A percentile compares a stretch with the other conserved stretches of the same genome.
Evolutionary conservation across 2,113 vertebrate genomes (phyloP).

Genomic region (Phoenicopterus ruber): DNA sequence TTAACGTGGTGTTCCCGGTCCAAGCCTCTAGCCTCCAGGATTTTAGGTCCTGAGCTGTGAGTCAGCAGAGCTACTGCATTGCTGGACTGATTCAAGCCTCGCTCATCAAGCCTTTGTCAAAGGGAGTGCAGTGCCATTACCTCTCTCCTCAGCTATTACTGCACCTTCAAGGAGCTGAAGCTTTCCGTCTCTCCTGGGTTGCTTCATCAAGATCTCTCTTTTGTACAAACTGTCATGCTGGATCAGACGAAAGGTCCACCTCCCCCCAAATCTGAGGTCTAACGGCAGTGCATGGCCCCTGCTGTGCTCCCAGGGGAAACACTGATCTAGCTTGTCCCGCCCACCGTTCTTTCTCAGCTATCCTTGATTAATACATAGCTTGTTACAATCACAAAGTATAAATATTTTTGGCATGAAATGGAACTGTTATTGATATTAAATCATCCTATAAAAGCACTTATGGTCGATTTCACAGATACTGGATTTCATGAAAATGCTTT

Average conservation of each 20-base stretch:
- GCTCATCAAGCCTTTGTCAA: fast-evolving
- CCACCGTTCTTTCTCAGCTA: not conserved
- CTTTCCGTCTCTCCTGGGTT: not conserved
- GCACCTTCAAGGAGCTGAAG: not conserved
- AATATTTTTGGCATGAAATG: conserved; percentile 31
- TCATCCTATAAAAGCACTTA: conserved; percentile 30
- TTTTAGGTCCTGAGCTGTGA: conserved; percentile 9
- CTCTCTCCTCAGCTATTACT: not conserved
- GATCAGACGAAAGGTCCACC: not conserved
- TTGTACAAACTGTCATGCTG: not conserved
- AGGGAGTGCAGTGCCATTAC: not conserved
- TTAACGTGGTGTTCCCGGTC: not conserved
- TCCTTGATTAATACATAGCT: not conserved
- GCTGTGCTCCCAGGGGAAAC: not conserved
- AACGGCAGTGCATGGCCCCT: not conserved
- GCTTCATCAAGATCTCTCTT: not conserved
- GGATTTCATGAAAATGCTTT: not conserved
- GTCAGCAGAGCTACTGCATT: not conserved
- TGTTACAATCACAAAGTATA: not conserved
- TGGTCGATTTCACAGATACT: conserved; percentile 18
- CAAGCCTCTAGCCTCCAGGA: not conserved
- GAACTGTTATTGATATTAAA: conserved; percentile 17
- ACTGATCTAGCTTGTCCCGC: not conserved
- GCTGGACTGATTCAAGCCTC: not conserved
- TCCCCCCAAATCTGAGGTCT: not conserved